Conservation (phyloP, 2,888 invertebrate species). For the Hermodice carunculata region DNA sequence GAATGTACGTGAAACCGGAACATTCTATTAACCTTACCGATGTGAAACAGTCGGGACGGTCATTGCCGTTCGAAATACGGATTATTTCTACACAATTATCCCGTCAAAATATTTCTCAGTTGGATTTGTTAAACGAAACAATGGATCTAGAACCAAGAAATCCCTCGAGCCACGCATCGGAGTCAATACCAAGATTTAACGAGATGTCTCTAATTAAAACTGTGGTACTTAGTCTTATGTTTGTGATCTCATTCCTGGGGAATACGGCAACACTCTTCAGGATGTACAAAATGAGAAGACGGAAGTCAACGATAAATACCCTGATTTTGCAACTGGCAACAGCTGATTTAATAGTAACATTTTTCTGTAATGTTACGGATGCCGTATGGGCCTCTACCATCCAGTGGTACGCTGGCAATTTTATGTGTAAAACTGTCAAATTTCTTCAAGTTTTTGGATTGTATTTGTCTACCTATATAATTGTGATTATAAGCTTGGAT, state of each 20-base stretch:
- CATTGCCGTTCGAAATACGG: too few relatives aligned
- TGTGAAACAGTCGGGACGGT: too few relatives aligned
- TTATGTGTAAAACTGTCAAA: conserved; percentile 84
- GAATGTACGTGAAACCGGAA: too few relatives aligned
- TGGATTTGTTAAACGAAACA: neutral
- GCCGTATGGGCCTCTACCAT: conserved; percentile 86
- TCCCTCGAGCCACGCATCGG: neutral
- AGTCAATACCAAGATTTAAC: conserved; percentile 76
- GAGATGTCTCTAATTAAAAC: conserved; percentile 77
- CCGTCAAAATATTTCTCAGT: neutral
- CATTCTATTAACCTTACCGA: too few relatives aligned
- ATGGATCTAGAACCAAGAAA: neutral
- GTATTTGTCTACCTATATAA: conserved; percentile 85
- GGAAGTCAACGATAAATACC: conserved; percentile 75
- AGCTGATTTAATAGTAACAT: conserved; percentile 84
- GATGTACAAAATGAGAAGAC: conserved; percentile 75
- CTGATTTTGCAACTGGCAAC: conserved; percentile 86
- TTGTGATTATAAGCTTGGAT: conserved; percentile 86
- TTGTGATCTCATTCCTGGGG: conserved; percentile 80
- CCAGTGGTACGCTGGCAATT: conserved; percentile 84
- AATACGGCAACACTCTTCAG: conserved; percentile 84
- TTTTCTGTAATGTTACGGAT: conserved; percentile 86
- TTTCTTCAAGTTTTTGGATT: conserved; percentile 86
- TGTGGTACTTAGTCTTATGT: conserved; percentile 79
- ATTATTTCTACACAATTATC: too few relatives aligned